Evolutionary conservation across 2,888 invertebrate genomes (phyloP), one percentile per base, ranked within the genome.

Genomic region (Pheosia gnoma): DNA sequence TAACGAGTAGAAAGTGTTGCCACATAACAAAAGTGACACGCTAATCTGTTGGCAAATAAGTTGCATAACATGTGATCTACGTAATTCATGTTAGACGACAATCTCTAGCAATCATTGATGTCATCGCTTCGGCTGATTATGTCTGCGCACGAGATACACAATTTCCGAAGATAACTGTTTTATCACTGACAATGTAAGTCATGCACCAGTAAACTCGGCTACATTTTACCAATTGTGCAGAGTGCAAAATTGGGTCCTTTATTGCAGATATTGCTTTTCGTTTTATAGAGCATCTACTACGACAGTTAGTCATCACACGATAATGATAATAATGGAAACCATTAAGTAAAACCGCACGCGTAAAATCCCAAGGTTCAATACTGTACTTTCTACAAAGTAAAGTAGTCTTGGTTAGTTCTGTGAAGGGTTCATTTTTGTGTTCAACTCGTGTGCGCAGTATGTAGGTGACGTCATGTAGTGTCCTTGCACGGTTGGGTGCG

Each of bases 401-500:
- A 75, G 71, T 83, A 65, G 57, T 60, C 77, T 69, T 63, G 80
- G 62, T 61, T 62, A 47, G 65, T 67, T 77, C 60, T 71, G 66
- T 65, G 71, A 78, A 80, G 79, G 78, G 86, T 70, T 62, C 63
- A 77, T 41, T 70, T 74, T 81, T 59, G 71, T 66, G 61, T 57
- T 71, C 54, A 69, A 67, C 62, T 72, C 37, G 66, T 70, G 76
- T 71, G 68, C 79, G 84, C 83, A 83, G 84, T 74, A 77, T 25
- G 81, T 67, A 72, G 67, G 77, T 89, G 89, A 89, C 87, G 88
- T 87, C 83, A 87, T 70, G 72, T 67, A 45, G 77, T 86, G 93
- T 86, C 93, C 93, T 93, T 93, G 91, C 83, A 90, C 89, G 90
- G 88, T 85, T 81, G 79, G 91, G 79, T 90, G 91, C 86, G 71